Conservation (phyloP, 1,140 invertebrate species). For the Oscheius sp. region DNA sequence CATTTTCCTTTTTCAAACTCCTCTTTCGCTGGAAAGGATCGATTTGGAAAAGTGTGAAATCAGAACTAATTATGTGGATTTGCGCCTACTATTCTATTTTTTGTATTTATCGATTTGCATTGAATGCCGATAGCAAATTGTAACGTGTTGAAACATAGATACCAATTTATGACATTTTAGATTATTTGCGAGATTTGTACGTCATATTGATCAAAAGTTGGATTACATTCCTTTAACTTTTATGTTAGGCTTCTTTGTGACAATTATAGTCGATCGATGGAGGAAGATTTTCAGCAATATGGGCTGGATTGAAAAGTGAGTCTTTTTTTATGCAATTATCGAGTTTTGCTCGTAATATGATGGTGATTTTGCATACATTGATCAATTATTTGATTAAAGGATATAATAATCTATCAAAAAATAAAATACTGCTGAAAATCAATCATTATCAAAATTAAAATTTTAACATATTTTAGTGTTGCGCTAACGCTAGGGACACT, state of each 20-base stretch:
- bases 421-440: not conserved
- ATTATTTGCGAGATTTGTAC: not conserved
- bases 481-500: conserved; percentile 18
- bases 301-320: conserved; percentile 47
- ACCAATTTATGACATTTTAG: not conserved
- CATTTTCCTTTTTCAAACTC: conserved; percentile 15
- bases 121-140: not conserved
- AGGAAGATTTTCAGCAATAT: conserved; percentile 44
- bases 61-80: conserved; percentile 10
- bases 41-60: conserved; percentile 26
- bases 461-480: conserved; percentile 31
- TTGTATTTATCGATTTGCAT: not conserved
- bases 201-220: not conserved
- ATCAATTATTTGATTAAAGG: too few relatives aligned
- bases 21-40: conserved; percentile 33
- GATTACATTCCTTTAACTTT: conserved; percentile 31
- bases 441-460: not conserved
- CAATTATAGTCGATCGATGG: conserved; percentile 48
- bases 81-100: not conserved
- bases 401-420: not conserved
- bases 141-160: not conserved
- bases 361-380: too few relatives aligned
- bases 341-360: too few relatives aligned
- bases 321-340: not conserved
- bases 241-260: conserved; percentile 50